Conservation (phyloP, 2,888 invertebrate genomes). For the Metopia argyrocephala region DNA sequence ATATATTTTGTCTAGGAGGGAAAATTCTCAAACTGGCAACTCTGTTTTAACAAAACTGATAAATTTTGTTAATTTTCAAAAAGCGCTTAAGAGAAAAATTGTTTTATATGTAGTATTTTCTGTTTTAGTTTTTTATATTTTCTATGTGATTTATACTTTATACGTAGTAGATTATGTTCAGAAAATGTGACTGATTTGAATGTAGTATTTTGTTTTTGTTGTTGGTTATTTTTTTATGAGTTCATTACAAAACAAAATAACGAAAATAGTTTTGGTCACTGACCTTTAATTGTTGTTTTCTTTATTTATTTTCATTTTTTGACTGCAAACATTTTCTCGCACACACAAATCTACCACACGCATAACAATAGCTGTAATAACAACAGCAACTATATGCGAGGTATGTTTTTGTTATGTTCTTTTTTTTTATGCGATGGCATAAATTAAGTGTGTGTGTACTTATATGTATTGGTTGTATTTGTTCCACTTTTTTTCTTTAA, state of each 20-base stretch:
- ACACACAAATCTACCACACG: not conserved
- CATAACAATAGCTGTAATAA: not conserved
- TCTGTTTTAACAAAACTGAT: too few species aligned
- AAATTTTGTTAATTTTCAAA: too few species aligned
- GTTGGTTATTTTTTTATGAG: slow-evolving; percentile 33
- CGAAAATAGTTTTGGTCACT: slow-evolving; percentile 76
- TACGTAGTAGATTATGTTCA: too few species aligned
- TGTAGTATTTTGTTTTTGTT: slow-evolving; percentile 16
- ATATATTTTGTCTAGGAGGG: too few species aligned
- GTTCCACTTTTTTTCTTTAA: slow-evolving; percentile 42
- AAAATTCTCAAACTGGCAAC: too few species aligned
- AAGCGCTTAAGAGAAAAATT: too few species aligned
- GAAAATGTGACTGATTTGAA: too few species aligned
- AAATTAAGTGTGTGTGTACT: not conserved
- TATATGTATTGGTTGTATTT: slow-evolving; percentile 16
- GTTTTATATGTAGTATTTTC: too few species aligned
- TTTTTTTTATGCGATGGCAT: not conserved
- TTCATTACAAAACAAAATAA: slow-evolving; percentile 43
- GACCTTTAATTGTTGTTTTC: slow-evolving; percentile 72
- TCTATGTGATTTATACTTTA: too few species aligned
- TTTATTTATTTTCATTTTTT: slow-evolving; percentile 1
- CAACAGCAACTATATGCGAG: slow-evolving; percentile 17
- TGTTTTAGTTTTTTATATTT: too few species aligned
- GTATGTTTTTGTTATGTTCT: slow-evolving; percentile 50
- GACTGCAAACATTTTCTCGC: slow-evolving; percentile 32